Evolutionary conservation across 2,888 invertebrate species (phyloP).

Genomic region (Tridacna gigas): DNA sequence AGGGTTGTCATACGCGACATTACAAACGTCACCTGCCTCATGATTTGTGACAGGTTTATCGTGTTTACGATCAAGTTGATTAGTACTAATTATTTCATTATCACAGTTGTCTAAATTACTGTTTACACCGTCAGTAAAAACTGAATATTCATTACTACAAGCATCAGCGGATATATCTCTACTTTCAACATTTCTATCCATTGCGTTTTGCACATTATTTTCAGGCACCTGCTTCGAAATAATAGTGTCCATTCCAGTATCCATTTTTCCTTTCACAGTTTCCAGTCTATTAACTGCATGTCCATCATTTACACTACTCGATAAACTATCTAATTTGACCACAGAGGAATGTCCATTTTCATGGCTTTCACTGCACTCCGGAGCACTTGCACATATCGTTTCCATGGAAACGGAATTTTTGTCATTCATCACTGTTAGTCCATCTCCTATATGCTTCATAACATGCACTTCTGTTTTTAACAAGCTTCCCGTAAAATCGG

Average conservation of each 20-base stretch:
- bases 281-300: slow-evolving; percentile 1
- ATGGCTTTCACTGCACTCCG: slow-evolving; percentile 18
- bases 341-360: slow-evolving; percentile 18
- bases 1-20: neutral
- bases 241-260: no score
- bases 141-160: no score
- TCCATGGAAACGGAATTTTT: slow-evolving; percentile 31
- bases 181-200: no score
- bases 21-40: neutral
- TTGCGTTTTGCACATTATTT: no score
- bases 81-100: neutral
- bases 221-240: no score
- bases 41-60: neutral
- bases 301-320: slow-evolving; percentile 3
- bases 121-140: no score
- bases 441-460: neutral
- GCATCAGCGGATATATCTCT: no score
- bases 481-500: neutral
- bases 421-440: slow-evolving; percentile 12
- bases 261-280: neutral
- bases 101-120: neutral
- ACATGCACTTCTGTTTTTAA: neutral
- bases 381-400: slow-evolving; percentile 30
- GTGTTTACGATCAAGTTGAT: neutral
- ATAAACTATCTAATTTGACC: slow-evolving; percentile 25